Percentiles rank a stretch among this genome's conserved stretches.
phyloP scores from a whole-genome alignment of 2,797 vertebrate genomes.

The Balearica regulorum region DNA sequence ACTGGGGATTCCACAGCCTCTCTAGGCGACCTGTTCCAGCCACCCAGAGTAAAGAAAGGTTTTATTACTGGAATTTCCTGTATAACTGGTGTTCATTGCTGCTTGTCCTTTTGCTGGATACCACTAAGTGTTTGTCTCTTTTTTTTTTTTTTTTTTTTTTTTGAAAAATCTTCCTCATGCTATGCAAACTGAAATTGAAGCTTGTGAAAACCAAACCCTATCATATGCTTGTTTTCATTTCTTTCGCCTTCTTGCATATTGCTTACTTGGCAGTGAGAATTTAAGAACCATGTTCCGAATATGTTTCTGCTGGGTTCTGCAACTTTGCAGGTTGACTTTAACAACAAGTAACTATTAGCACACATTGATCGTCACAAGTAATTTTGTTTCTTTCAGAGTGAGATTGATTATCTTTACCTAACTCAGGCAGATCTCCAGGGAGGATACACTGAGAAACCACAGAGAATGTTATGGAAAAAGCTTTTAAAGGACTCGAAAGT shows the following conservation, averaged over 20 bases:
- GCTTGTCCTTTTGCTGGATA: neutral
- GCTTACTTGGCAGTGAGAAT: neutral
- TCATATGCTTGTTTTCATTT: neutral
- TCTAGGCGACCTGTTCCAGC: neutral
- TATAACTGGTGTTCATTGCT: neutral
- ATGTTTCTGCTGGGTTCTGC: neutral
- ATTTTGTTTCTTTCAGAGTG: slow-evolving; percentile 10
- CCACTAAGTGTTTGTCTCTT: neutral
- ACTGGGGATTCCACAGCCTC: neutral
- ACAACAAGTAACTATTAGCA: neutral
- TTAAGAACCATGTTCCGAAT: neutral
- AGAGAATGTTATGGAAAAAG: neutral
- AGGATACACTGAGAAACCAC: neutral
- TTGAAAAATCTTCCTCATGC: neutral
- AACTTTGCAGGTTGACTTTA: neutral
- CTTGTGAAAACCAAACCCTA: neutral
- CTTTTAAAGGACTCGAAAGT: neutral
- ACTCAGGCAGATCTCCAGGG: neutral
- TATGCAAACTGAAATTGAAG: neutral
- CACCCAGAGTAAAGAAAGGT: neutral
- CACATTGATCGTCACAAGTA: neutral
- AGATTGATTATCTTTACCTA: slow-evolving; percentile 38
- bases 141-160: too few species aligned
- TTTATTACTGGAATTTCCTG: neutral
- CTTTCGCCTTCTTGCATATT: neutral